Percentiles rank a stretch among this genome's conserved stretches.
phyloP scores from a whole-genome alignment of 2,797 vertebrate species.

The Hirundo rustica region DNA sequence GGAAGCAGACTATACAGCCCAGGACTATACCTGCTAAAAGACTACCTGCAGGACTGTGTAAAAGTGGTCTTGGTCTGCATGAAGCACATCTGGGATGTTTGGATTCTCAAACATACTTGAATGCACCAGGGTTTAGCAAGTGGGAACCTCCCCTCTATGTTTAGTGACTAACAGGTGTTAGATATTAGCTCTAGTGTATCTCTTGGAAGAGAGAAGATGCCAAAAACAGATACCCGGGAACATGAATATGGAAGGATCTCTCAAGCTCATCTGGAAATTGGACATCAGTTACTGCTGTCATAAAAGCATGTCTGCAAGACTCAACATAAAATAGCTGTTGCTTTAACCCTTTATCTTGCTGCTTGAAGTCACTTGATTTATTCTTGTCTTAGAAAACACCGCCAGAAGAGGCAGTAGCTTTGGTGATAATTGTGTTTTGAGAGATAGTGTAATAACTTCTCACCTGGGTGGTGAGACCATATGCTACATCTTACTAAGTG shows the following conservation, averaged over 20 bases:
- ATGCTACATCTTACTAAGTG: neutral
- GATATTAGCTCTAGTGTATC: too few species aligned
- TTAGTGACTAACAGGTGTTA: neutral
- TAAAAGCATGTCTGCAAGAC: neutral
- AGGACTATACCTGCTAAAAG: neutral
- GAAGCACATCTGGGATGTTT: neutral
- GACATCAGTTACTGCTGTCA: neutral
- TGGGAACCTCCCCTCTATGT: accelerated
- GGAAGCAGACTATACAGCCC: neutral
- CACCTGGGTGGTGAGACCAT: neutral
- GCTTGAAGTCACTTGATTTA: neutral
- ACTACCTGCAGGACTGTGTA: neutral
- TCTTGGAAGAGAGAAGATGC: neutral
- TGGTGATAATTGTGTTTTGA: neutral
- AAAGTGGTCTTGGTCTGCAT: neutral
- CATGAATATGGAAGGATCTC: neutral
- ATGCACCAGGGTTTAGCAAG: accelerated
- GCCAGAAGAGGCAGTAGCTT: neutral
- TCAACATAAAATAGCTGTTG: neutral
- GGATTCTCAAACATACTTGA: neutral
- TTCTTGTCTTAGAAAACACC: neutral
- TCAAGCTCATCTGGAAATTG: neutral
- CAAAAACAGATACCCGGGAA: neutral
- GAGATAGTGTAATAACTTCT: neutral
- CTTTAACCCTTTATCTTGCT: neutral